These are phyloP conservation scores for Gasteruption jaculator DNA, from an alignment of 2,888 invertebrate species.

Conservation along the genomic window DNA sequence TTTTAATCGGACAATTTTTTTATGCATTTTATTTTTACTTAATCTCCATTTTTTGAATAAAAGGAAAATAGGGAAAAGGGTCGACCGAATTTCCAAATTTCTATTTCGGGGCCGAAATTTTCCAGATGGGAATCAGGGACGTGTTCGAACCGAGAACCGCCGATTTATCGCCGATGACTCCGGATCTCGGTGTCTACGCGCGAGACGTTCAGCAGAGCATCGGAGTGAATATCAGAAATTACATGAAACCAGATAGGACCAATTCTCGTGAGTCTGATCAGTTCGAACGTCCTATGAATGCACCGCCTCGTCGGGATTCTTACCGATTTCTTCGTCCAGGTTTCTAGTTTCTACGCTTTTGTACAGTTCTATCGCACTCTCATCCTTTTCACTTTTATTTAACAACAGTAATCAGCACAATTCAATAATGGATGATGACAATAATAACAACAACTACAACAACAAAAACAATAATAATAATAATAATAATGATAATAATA, in stretches of 20 bases:
- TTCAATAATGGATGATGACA: too few relatives aligned
- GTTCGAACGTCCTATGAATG: conserved; percentile 23
- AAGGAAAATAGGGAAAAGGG: too few relatives aligned
- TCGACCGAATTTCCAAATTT: too few relatives aligned
- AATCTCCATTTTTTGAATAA: too few relatives aligned
- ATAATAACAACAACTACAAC: too few relatives aligned
- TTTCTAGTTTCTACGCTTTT: conserved; percentile 28
- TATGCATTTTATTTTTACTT: too few relatives aligned
- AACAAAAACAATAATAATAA: too few relatives aligned
- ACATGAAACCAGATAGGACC: conserved; percentile 57
- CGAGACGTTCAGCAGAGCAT: conserved; percentile 81
- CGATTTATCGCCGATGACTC: conserved; percentile 76
- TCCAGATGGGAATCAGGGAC: conserved; percentile 70
- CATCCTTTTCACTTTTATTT: too few relatives aligned
- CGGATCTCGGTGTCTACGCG: conserved; percentile 72
- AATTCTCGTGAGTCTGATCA: conserved; percentile 36
- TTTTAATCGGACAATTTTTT: too few relatives aligned
- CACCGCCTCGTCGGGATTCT: conserved; percentile 31
- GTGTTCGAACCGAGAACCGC: conserved; percentile 78
- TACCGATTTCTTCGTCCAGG: conserved; percentile 37
- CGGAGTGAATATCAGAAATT: conserved; percentile 77
- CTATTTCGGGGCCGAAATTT: too few relatives aligned
- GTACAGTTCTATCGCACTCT: conserved; percentile 27
- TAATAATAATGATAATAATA: too few relatives aligned
- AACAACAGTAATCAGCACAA: too few relatives aligned